Evolutionary conservation across 1,140 invertebrate genomes (phyloP).

Genomic region (Drosophila auraria): DNA sequence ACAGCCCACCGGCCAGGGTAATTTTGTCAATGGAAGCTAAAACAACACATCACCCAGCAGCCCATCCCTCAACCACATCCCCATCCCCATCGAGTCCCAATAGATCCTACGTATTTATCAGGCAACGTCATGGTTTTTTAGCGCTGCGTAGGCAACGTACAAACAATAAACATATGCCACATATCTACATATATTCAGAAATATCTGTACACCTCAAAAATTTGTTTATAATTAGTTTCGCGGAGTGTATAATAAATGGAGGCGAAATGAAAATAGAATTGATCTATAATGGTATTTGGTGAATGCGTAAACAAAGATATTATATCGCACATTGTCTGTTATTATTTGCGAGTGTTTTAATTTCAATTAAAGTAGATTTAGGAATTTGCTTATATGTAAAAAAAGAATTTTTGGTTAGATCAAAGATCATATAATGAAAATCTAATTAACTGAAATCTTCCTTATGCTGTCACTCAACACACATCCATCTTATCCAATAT

Average conservation of each 20-base stretch:
- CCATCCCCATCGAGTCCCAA: slow-evolving; percentile 21
- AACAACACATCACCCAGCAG: slow-evolving; percentile 22
- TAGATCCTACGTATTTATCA: slow-evolving; percentile 55
- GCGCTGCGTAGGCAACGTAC: slow-evolving; percentile 40
- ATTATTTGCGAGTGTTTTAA: background rate
- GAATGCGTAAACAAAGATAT: slow-evolving; percentile 50
- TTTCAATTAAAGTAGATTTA: background rate
- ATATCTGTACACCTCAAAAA: slow-evolving; percentile 39
- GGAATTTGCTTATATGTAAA: too few relatives aligned
- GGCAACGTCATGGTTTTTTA: slow-evolving; percentile 69
- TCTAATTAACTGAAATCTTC: background rate
- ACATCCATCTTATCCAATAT: background rate
- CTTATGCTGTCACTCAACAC: background rate
- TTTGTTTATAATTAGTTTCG: slow-evolving; percentile 73
- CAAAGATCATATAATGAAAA: background rate
- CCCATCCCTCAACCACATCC: slow-evolving; percentile 15
- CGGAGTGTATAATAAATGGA: slow-evolving; percentile 55
- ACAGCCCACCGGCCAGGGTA: slow-evolving; percentile 22
- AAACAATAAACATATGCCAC: slow-evolving; percentile 66
- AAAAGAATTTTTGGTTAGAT: background rate
- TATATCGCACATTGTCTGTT: slow-evolving; percentile 5
- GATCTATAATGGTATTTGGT: slow-evolving; percentile 47
- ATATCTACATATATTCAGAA: slow-evolving; percentile 36
- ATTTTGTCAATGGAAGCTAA: slow-evolving; percentile 69
- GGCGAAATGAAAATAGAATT: slow-evolving; percentile 62